Percentiles rank a stretch among this genome's conserved stretches.
These are phyloP conservation scores for Oeneis ivallda DNA, from an alignment of 2,888 invertebrate species.

Conservation along the genomic window DNA sequence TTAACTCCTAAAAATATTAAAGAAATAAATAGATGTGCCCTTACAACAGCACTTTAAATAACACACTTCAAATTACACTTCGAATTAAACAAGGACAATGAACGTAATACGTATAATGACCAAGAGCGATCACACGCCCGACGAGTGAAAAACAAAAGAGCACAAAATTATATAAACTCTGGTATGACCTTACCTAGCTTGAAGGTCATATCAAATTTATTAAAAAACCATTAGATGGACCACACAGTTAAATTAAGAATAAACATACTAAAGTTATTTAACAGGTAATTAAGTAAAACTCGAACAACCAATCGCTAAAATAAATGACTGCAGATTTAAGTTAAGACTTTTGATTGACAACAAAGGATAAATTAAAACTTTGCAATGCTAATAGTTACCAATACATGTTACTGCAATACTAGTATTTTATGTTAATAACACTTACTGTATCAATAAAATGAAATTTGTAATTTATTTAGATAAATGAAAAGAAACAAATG, in stretches of 20 bases:
- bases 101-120: slow-evolving; percentile 43
- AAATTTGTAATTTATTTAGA: no score
- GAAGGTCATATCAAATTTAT: slow-evolving; percentile 59
- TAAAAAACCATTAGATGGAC: slow-evolving; percentile 19
- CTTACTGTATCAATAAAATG: no score
- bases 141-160: slow-evolving; percentile 44
- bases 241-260: not conserved
- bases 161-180: slow-evolving; percentile 65
- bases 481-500: no score
- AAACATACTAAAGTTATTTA: not conserved
- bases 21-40: slow-evolving; percentile 49
- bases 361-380: no score
- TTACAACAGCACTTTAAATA: slow-evolving; percentile 45
- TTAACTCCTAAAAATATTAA: slow-evolving; percentile 55
- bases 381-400: no score
- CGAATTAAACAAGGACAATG: slow-evolving; percentile 51
- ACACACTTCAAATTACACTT: slow-evolving; percentile 39
- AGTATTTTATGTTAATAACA: no score
- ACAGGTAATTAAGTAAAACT: not conserved
- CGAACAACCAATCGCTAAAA: not conserved
- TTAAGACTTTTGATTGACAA: no score
- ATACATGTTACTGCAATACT: no score
- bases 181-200: slow-evolving; percentile 64
- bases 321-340: no score
- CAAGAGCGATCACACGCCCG: slow-evolving; percentile 46